Conservation (phyloP, 2,113 vertebrate genomes). For the Silurus glanis region DNA sequence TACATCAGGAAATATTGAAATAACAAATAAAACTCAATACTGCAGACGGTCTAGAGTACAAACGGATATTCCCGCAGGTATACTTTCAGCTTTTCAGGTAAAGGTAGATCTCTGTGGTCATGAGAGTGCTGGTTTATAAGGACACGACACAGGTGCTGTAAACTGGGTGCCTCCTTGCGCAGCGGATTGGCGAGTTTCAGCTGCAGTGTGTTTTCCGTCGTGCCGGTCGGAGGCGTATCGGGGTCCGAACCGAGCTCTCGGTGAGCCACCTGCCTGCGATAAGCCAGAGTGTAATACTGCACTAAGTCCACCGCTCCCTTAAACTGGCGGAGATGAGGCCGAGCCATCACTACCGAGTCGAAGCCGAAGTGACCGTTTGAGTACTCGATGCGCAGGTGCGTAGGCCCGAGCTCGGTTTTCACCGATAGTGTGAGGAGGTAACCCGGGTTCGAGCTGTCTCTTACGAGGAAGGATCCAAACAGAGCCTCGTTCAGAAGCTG, state of each 20-base stretch:
- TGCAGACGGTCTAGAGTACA: conserved; percentile 41
- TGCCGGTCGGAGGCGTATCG: too few relatives aligned
- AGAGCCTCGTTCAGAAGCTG: conserved; percentile 48
- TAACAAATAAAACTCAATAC: not conserved
- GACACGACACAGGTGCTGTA: conserved; percentile 59
- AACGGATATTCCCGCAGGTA: conserved; percentile 61
- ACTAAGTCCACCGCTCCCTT: conserved; percentile 57
- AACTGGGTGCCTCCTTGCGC: conserved; percentile 39
- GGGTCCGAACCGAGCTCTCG: not conserved
- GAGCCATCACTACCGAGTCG: conserved; percentile 56
- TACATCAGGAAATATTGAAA: not conserved
- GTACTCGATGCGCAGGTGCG: conserved; percentile 60
- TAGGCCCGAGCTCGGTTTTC: conserved; percentile 57
- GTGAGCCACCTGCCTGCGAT: conserved; percentile 8
- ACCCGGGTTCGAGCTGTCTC: conserved; percentile 57
- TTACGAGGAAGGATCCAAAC: conserved; percentile 59
- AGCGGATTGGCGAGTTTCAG: conserved; percentile 54
- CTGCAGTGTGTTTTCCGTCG: conserved; percentile 44
- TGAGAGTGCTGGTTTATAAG: conserved; percentile 55
- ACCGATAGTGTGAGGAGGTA: conserved; percentile 60
- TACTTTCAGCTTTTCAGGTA: conserved; percentile 54
- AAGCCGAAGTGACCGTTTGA: conserved; percentile 55
- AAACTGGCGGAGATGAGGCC: conserved; percentile 56
- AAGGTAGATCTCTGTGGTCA: conserved; percentile 46
- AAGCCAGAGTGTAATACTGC: conserved; percentile 55